Evolutionary conservation across 2,888 invertebrate genomes (phyloP).

Genomic region (Piscicola geometra): DNA sequence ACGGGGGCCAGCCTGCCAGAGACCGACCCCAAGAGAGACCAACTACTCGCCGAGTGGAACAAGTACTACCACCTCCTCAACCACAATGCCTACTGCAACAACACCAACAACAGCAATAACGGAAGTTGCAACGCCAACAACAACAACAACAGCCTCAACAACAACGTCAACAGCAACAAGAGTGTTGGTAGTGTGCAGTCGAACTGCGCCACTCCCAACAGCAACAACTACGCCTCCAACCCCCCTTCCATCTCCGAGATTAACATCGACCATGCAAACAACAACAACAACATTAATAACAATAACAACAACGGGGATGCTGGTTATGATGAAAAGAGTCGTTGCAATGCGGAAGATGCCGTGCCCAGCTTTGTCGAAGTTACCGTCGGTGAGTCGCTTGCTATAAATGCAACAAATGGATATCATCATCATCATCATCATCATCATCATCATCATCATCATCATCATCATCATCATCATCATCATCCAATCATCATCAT

Average conservation of each 20-base stretch:
- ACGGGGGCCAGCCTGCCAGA: slow-evolving; percentile 73
- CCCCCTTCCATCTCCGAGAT: neutral
- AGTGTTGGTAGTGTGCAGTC: neutral
- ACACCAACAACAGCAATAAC: neutral
- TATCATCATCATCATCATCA: too few species aligned
- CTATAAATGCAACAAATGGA: too few species aligned
- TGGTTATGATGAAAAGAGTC: slow-evolving; percentile 22
- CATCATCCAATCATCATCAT: too few species aligned
- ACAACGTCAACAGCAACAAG: neutral
- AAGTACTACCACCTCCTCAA: slow-evolving; percentile 71
- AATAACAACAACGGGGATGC: neutral
- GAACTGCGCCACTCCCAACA: neutral
- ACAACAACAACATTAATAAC: neutral
- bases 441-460: too few species aligned
- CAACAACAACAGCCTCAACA: neutral
- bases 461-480: too few species aligned
- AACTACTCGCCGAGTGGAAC: slow-evolving; percentile 82
- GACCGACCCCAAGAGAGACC: slow-evolving; percentile 62
- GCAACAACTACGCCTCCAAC: neutral
- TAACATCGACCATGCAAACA: too few species aligned
- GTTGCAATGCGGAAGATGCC: too few species aligned
- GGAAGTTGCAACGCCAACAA: slow-evolving; percentile 40
- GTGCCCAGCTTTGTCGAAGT: slow-evolving; percentile 64
- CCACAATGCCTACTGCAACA: slow-evolving; percentile 17
- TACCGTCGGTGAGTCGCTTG: slow-evolving; percentile 56